Percentiles rank a stretch among this genome's conserved stretches.
phyloP scores from a whole-genome alignment of 2,797 vertebrate species.

The Phataginus tricuspis region DNA sequence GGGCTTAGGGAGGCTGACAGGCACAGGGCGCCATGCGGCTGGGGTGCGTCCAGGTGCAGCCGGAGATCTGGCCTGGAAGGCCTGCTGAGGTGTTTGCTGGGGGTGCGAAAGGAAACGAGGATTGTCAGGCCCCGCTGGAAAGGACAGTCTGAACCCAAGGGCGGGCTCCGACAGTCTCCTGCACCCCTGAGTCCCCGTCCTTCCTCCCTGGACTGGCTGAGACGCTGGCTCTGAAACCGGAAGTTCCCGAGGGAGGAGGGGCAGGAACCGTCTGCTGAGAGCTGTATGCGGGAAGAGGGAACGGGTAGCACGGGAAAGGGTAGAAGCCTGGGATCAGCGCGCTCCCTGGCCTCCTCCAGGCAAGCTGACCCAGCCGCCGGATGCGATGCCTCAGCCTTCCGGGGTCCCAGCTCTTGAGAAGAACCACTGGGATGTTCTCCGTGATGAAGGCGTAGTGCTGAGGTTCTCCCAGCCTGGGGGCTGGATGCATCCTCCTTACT shows the following conservation, averaged over 20 bases:
- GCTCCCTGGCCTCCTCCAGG: neutral
- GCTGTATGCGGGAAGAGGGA: neutral
- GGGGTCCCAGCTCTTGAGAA: neutral
- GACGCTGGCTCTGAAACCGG: neutral
- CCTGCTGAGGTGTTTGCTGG: neutral
- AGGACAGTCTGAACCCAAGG: neutral
- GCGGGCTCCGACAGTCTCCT: neutral
- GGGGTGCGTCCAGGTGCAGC: neutral
- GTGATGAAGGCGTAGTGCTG: neutral
- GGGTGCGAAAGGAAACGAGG: neutral
- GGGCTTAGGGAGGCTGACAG: neutral
- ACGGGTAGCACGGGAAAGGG: neutral
- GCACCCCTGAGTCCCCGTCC: neutral
- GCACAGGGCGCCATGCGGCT: neutral
- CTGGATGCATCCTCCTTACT: neutral
- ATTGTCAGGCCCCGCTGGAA: conserved; percentile 54
- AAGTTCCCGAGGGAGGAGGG: conserved; percentile 26
- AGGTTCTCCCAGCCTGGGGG: neutral
- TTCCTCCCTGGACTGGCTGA: conserved; percentile 54
- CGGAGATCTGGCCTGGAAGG: neutral
- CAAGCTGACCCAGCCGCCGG: neutral
- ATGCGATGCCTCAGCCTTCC: neutral
- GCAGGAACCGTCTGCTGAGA: neutral
- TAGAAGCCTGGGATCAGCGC: neutral
- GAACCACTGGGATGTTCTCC: neutral